Percentiles rank a stretch among this genome's conserved stretches.
Evolutionary conservation across 2,888 invertebrate species (phyloP).

Genomic region (Thymelicus acteon): DNA sequence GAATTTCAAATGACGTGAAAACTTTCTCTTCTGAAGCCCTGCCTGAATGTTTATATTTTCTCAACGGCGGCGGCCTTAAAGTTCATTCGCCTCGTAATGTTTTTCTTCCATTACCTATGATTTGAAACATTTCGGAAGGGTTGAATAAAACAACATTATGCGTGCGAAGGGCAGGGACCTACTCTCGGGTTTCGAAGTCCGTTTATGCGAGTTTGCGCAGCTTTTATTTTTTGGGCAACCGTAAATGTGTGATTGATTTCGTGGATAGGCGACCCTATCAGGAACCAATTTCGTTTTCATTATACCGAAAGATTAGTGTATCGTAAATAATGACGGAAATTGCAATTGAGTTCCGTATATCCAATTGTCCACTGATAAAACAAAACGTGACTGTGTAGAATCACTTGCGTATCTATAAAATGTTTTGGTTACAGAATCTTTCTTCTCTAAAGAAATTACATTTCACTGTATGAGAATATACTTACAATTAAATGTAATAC

Average conservation of each 20-base stretch:
- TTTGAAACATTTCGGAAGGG: conserved; percentile 56
- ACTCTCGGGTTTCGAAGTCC: conserved; percentile 47
- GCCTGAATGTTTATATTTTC: conserved; percentile 42
- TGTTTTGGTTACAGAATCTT: no score
- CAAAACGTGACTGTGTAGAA: no score
- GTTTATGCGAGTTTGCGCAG: conserved; percentile 47
- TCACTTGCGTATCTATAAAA: no score
- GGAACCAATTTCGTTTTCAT: conserved; percentile 30
- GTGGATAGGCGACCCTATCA: conserved; percentile 12
- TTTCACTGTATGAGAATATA: no score
- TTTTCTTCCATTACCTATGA: conserved; percentile 71
- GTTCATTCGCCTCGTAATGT: conserved; percentile 56
- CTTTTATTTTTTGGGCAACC: conserved; percentile 38
- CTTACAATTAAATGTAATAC: no score
- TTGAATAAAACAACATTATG: conserved; percentile 60
- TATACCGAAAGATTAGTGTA: conserved; percentile 6
- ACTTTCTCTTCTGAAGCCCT: conserved; percentile 16
- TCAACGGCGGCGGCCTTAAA: conserved; percentile 47
- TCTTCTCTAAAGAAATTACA: no score
- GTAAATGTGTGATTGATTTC: conserved; percentile 33
- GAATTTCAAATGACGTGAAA: conserved; percentile 38
- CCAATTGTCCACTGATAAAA: no score
- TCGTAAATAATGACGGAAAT: conserved; percentile 7
- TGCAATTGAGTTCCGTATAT: not conserved
- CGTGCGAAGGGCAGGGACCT: conserved; percentile 44